Evolutionary conservation across 2,113 vertebrate genomes (phyloP).

Genomic region (Hyla sarda): DNA sequence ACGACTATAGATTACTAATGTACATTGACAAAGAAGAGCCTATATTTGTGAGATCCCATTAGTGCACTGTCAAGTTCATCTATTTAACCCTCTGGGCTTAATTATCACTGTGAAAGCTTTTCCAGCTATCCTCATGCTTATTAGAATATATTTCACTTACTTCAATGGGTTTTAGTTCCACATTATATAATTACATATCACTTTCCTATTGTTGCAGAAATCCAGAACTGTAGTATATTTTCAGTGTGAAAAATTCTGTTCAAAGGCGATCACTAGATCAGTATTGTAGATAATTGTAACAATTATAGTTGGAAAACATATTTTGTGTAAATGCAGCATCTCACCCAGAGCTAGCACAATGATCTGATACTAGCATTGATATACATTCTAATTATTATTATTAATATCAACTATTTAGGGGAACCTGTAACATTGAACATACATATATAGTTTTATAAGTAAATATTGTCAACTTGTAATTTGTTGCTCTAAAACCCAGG

Average conservation of each 20-base stretch:
- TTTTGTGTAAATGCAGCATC: background rate
- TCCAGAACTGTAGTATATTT: background rate
- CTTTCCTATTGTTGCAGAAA: background rate
- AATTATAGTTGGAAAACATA: background rate
- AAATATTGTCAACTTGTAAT: background rate
- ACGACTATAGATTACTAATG: conserved; percentile 16
- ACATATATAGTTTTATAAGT: background rate
- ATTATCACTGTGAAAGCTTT: conserved; percentile 36
- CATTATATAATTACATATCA: background rate
- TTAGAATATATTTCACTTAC: conserved; percentile 33
- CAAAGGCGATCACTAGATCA: background rate
- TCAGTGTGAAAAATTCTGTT: background rate
- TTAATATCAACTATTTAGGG: background rate
- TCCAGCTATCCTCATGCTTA: conserved; percentile 4
- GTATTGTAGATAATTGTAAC: background rate
- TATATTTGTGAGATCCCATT: conserved; percentile 45
- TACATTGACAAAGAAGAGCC: conserved; percentile 11
- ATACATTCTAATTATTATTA: background rate
- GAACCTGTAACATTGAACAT: background rate
- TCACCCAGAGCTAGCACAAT: background rate
- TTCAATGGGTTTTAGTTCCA: conserved; percentile 1
- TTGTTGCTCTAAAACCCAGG: background rate
- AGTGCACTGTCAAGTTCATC: conserved; percentile 30
- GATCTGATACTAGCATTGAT: background rate
- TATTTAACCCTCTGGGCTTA: conserved; percentile 47